A percentile compares a stretch with the other conserved stretches of the same genome.
Evolutionary conservation across 2,797 vertebrate genomes (phyloP).

Genomic region (Tympanoctomys barrerae): DNA sequence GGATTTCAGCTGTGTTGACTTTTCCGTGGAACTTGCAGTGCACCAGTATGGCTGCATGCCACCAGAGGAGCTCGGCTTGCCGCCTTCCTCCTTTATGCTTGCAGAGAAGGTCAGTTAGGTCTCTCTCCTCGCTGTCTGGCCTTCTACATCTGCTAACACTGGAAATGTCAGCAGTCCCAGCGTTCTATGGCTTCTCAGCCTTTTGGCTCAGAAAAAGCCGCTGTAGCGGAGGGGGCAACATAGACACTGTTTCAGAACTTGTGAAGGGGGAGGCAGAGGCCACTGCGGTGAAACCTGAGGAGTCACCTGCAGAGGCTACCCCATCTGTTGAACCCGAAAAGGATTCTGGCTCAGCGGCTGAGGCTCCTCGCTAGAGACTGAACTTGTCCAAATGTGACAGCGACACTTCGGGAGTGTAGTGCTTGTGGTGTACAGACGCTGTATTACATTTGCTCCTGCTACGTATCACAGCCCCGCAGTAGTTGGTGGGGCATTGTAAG

Average conservation of each 20-base stretch:
- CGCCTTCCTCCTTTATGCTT: neutral
- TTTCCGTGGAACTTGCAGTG: neutral
- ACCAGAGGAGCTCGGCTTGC: neutral
- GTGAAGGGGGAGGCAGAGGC: constrained; percentile 86
- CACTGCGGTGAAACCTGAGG: constrained; percentile 86
- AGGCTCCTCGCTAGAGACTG: constrained; percentile 90
- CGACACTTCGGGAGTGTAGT: constrained; percentile 85
- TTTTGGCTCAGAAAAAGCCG: constrained; percentile 83
- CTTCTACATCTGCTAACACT: neutral
- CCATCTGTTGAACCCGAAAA: constrained; percentile 88
- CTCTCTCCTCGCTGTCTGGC: neutral
- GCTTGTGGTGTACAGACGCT: constrained; percentile 93
- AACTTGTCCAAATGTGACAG: constrained; percentile 72
- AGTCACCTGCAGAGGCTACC: constrained; percentile 88
- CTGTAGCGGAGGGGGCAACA: constrained; percentile 85
- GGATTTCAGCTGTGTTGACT: neutral
- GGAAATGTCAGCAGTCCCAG: neutral
- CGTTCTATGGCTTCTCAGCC: neutral
- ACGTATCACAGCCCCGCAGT: constrained; percentile 87
- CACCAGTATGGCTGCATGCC: neutral
- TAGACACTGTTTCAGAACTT: constrained; percentile 90
- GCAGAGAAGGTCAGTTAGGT: neutral
- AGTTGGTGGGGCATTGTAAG: constrained; percentile 89
- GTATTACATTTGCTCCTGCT: constrained; percentile 97
- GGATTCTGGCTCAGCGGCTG: constrained; percentile 86